Conservation (phyloP, 2,113 vertebrate species). For the Indri indri region DNA sequence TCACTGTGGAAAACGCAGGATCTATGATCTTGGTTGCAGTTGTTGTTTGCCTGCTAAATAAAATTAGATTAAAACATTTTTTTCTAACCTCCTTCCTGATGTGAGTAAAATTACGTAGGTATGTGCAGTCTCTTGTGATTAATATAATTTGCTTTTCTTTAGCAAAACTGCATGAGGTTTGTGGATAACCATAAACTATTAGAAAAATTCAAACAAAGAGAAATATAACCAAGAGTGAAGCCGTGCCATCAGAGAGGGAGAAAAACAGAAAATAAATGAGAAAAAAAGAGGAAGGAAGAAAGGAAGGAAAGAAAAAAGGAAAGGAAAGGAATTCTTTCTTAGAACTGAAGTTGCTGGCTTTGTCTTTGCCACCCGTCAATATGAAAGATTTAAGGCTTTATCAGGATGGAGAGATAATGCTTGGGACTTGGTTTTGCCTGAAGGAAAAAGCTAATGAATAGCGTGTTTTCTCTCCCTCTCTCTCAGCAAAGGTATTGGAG, state of each 20-base stretch:
- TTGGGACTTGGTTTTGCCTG: slow-evolving; percentile 1
- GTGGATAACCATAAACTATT: background rate
- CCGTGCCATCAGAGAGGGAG: background rate
- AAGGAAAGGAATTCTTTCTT: background rate
- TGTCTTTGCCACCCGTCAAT: background rate
- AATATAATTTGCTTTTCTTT: background rate
- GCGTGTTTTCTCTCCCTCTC: background rate
- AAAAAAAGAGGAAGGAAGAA: background rate
- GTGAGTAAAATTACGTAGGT: slow-evolving; percentile 17
- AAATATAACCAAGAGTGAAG: background rate
- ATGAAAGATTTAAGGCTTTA: background rate
- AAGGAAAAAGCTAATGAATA: slow-evolving; percentile 13
- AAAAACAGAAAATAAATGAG: background rate
- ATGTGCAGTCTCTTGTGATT: background rate
- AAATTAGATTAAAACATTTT: background rate
- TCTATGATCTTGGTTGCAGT: background rate
- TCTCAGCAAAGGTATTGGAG: background rate
- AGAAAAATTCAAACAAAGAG: background rate
- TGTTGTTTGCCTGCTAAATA: slow-evolving; percentile 36
- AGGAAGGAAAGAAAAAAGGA: rapidly evolving
- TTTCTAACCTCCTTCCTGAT: background rate
- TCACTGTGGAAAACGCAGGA: background rate
- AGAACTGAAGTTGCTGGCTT: background rate
- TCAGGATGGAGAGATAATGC: background rate
- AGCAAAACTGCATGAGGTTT: background rate